These are phyloP conservation scores for Carettochelys insculpta DNA, from an alignment of 2,113 vertebrate species.

Conservation along the genomic window DNA sequence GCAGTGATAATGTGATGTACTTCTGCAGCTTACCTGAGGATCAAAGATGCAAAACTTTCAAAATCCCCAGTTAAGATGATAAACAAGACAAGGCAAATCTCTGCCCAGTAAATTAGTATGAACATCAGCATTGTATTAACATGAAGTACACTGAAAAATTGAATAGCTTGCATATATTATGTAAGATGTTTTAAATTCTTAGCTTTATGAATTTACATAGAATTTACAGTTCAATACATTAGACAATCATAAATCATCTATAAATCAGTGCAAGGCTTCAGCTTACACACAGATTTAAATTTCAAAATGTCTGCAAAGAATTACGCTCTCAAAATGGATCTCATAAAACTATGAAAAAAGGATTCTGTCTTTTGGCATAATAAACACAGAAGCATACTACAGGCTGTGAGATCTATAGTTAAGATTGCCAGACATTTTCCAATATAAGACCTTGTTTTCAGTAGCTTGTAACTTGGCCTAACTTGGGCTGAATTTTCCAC, in stretches of 20 bases:
- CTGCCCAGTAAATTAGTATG: not conserved
- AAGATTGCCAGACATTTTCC: not conserved
- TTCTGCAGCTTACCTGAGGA: not conserved
- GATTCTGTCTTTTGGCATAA: not conserved
- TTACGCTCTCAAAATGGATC: not conserved
- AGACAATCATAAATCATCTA: not conserved
- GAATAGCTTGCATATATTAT: not conserved
- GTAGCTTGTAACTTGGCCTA: not conserved
- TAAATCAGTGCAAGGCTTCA: not conserved
- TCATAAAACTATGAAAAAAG: not conserved
- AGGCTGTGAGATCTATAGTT: not conserved
- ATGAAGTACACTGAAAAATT: not conserved
- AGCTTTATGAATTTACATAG: not conserved
- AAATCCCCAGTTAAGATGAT: not conserved
- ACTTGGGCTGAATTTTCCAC: not conserved
- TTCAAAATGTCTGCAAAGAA: not conserved
- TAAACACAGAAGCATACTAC: not conserved
- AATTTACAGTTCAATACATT: not conserved
- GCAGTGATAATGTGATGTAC: not conserved
- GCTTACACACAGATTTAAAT: not conserved
- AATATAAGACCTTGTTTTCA: not conserved
- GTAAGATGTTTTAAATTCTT: not conserved
- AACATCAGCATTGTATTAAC: not conserved
- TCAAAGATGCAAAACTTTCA: not conserved
- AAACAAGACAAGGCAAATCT: not conserved